Evolutionary conservation across 2,797 vertebrate genomes (phyloP).

Genomic region (Buceros bicornis): DNA sequence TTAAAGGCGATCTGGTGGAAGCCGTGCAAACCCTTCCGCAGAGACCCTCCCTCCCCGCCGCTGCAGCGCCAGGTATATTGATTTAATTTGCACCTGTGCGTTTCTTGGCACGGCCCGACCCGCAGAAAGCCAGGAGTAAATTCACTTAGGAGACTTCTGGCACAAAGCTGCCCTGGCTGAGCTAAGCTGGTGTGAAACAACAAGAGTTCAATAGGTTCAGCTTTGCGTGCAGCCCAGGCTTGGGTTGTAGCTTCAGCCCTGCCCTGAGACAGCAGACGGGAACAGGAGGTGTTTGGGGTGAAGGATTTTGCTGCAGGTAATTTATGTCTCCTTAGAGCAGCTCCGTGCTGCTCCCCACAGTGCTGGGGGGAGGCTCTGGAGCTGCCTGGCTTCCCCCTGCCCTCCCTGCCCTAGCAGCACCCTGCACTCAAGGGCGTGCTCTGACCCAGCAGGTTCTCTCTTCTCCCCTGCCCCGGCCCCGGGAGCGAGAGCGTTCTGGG

Average conservation of each 20-base stretch:
- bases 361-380: background rate
- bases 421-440: background rate
- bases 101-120: background rate
- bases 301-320: background rate
- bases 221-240: background rate
- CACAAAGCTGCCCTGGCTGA: conserved; percentile 36
- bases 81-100: conserved; percentile 63
- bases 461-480: background rate
- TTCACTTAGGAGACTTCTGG: conserved; percentile 48
- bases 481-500: rapidly evolving
- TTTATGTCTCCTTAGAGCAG: background rate
- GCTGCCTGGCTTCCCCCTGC: background rate
- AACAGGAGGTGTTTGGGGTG: background rate
- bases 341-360: background rate
- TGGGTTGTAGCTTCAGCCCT: background rate
- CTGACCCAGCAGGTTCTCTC: background rate
- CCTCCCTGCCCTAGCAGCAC: background rate
- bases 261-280: background rate
- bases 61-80: conserved; percentile 27
- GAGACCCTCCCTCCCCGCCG: background rate
- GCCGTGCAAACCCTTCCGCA: background rate
- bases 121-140: background rate
- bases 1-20: background rate
- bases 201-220: background rate
- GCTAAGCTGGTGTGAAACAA: background rate